These are phyloP conservation scores for Papio anubis DNA, from an alignment of 2,113 vertebrate species.

Conservation along the genomic window DNA sequence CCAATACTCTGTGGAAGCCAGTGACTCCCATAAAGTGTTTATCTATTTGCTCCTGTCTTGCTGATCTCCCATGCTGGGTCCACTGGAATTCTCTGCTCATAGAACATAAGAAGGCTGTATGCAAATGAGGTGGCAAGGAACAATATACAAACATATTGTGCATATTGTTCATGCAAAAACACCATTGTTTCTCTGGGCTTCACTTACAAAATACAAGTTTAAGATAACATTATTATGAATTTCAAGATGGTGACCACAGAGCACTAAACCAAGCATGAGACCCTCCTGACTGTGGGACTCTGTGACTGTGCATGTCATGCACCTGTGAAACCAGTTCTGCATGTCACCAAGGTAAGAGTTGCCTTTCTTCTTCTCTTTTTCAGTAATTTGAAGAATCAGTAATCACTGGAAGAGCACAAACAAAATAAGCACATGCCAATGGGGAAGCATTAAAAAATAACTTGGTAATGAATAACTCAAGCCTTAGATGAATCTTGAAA, in stretches of 20 bases:
- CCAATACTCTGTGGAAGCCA: background rate
- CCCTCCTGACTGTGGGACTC: background rate
- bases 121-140: background rate
- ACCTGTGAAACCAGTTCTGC: background rate
- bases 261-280: background rate
- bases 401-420: background rate
- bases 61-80: too few relatives aligned
- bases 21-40: background rate
- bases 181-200: background rate
- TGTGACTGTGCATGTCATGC: background rate
- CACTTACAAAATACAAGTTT: background rate
- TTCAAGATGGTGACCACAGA: background rate
- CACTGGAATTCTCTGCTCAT: background rate
- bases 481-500: background rate
- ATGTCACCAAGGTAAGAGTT: background rate
- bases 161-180: background rate
- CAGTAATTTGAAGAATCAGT: constrained; percentile 34
- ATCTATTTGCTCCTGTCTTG: background rate
- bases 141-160: fast-evolving
- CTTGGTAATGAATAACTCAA: background rate
- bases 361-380: background rate
- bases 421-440: background rate
- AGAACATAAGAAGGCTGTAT: background rate
- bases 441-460: constrained; percentile 28
- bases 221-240: background rate